phyloP scores from a whole-genome alignment of 1,140 invertebrate species.

The Caenorhabditis remanei region DNA sequence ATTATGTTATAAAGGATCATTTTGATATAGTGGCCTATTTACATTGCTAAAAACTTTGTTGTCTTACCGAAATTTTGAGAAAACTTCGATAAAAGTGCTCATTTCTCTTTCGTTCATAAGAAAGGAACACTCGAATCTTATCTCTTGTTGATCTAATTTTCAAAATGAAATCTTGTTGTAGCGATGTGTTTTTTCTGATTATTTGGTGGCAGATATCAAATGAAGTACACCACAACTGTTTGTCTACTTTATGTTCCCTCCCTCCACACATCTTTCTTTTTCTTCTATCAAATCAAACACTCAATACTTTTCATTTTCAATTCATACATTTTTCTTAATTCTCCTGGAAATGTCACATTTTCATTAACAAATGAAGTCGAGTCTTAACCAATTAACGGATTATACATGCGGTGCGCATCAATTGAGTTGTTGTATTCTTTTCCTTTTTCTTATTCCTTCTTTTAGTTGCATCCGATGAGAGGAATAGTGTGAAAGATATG shows the following conservation, averaged over 20 bases:
- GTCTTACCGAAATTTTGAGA: no score
- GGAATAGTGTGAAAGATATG: constrained; percentile 3
- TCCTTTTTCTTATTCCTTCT: constrained; percentile 7
- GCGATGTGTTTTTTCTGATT: not conserved
- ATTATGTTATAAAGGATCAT: no score
- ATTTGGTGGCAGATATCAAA: not conserved
- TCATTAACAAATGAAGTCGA: constrained; percentile 2
- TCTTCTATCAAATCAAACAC: constrained; percentile 31
- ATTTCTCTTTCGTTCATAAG: not conserved
- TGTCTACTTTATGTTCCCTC: constrained; percentile 29
- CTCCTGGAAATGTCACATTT: constrained; percentile 30
- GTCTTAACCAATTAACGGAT: constrained; percentile 30
- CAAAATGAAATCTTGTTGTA: not conserved
- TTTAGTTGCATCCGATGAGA: constrained; percentile 18
- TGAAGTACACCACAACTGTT: constrained; percentile 37
- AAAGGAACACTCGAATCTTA: not conserved
- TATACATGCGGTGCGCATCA: constrained; percentile 21
- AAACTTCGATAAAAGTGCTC: no score
- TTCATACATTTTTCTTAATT: not conserved
- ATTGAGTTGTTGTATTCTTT: constrained; percentile 30
- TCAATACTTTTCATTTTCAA: not conserved
- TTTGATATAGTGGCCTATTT: no score
- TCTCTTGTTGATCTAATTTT: not conserved
- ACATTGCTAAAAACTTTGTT: no score
- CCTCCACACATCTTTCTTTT: not conserved